Evolutionary conservation across 2,888 invertebrate species (phyloP).

Genomic region (Orchestes rusci): DNA sequence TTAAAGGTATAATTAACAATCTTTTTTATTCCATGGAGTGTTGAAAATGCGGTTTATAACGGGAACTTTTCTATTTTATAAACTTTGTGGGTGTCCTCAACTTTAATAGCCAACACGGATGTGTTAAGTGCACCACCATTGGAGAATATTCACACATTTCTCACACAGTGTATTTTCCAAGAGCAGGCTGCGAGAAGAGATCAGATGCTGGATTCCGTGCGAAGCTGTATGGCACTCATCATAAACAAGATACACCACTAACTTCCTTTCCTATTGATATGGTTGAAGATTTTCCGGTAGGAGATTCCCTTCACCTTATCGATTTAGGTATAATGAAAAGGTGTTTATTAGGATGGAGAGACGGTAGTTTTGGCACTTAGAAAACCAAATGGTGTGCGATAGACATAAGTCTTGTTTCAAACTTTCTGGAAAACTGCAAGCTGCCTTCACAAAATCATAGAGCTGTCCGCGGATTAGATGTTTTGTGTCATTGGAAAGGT

Average conservation of each 20-base stretch:
- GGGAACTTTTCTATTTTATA: too few relatives aligned
- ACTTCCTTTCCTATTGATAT: conserved; percentile 17
- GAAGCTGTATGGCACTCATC: conserved; percentile 18
- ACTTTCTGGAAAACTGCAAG: conserved; percentile 18
- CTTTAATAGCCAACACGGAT: too few relatives aligned
- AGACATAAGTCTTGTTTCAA: conserved; percentile 14
- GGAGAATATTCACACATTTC: conserved; percentile 24
- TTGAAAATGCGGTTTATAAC: too few relatives aligned
- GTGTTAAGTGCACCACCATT: too few relatives aligned
- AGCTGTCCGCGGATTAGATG: too few relatives aligned
- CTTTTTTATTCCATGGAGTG: too few relatives aligned
- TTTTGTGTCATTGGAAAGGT: conserved; percentile 16
- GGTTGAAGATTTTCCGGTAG: conserved; percentile 20
- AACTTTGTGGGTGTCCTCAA: too few relatives aligned
- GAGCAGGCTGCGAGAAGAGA: conserved; percentile 11
- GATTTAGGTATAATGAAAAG: conserved; percentile 21
- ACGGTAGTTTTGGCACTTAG: conserved; percentile 22
- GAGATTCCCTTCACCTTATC: conserved; percentile 19
- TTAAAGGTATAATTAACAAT: too few relatives aligned
- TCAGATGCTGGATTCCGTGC: conserved; percentile 18
- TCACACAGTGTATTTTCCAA: conserved; percentile 12
- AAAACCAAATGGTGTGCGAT: conserved; percentile 24
- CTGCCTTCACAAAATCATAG: conserved; percentile 25
- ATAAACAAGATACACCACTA: conserved; percentile 19
- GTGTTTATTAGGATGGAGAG: conserved; percentile 23